Conservation (phyloP, 2,797 vertebrate genomes). For the Gouania willdenowi region DNA sequence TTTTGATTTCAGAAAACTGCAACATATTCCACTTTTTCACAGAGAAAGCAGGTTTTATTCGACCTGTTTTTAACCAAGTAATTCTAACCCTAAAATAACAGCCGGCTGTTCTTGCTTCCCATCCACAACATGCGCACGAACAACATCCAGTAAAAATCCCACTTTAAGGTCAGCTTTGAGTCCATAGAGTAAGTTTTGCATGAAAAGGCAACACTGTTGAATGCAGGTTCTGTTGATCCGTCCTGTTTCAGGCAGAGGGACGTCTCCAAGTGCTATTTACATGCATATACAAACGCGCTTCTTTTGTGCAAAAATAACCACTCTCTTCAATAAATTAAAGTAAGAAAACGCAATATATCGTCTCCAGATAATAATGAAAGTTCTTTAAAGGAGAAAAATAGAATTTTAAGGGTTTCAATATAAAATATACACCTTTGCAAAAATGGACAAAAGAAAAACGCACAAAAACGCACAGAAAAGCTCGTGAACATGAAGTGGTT, state of each 20-base stretch:
- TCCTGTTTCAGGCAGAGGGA: conserved; percentile 16
- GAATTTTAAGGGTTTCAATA: conserved; percentile 56
- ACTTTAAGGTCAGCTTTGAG: conserved; percentile 6
- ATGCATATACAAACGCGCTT: conserved; percentile 22
- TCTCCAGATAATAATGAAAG: conserved; percentile 31
- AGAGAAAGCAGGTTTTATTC: not conserved
- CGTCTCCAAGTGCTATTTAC: conserved; percentile 42
- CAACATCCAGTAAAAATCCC: conserved; percentile 20
- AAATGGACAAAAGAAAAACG: not conserved
- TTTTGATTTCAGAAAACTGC: no score
- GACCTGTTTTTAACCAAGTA: no score
- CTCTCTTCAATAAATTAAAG: conserved; percentile 58
- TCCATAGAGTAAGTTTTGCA: conserved; percentile 14
- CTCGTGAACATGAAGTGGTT: conserved; percentile 48
- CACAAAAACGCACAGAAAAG: conserved; percentile 7
- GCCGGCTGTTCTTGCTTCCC: conserved; percentile 32
- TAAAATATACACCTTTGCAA: conserved; percentile 50
- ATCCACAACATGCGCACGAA: conserved; percentile 48
- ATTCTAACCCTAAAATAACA: not conserved
- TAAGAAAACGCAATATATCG: conserved; percentile 40
- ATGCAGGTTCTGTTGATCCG: conserved; percentile 28
- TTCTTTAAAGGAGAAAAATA: conserved; percentile 54
- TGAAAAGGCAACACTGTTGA: conserved; percentile 63
- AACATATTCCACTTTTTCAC: no score
- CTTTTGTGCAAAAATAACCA: conserved; percentile 50